Base-by-base conservation (phyloP, 2,888 invertebrate genomes). In the Leucoma salicis region DNA sequence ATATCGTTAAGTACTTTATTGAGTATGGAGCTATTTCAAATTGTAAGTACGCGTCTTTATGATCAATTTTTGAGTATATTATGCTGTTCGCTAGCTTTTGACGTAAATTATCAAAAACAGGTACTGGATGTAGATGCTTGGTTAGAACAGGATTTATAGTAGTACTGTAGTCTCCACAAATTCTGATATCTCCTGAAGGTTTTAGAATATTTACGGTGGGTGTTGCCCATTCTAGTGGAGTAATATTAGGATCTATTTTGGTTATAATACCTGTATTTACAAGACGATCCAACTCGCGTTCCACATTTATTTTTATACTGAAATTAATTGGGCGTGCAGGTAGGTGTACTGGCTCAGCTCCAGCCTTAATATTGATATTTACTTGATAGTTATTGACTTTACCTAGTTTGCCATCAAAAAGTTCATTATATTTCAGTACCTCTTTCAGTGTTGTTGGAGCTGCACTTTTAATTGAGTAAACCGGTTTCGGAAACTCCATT, bases 91-190 rank as follows among this genome's bases (percentile, higher is more conserved):
- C 37, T 6, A 46, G 13, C 1, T 39, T 42, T 14, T 39, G 40
- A 32, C 41, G 24, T 13, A 42, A 8, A 21, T 45, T 44, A 8
- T 49, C 49, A 27, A 49, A 49, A 11, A 44, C 36, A 29, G 29
- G 29, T 3, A 47, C 39, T 10, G 44, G 44, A 16, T 48, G 48
- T 12, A 25, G 6, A 6, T 16, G 16, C 6, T 16, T 16, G 6
- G 6, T 16, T 6, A 16, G 16, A 16, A 16, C 16, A 1, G 34
- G 34, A 12, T 34, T 34, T 11, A 7, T 29, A 21, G 13, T 41
- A 28, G 38, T 27, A 7, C 34, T n/a, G 10, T 34, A 39, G 14
- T 40, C 21, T 1, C 39, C 25, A 16, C 32, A 39, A 15, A 33
- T 39, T 5, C 16, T 24, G 1, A 33, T 33, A 2, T 38, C n/a